Evolutionary conservation across 2,888 invertebrate genomes (phyloP).

Genomic region (Seira sanloemensis): DNA sequence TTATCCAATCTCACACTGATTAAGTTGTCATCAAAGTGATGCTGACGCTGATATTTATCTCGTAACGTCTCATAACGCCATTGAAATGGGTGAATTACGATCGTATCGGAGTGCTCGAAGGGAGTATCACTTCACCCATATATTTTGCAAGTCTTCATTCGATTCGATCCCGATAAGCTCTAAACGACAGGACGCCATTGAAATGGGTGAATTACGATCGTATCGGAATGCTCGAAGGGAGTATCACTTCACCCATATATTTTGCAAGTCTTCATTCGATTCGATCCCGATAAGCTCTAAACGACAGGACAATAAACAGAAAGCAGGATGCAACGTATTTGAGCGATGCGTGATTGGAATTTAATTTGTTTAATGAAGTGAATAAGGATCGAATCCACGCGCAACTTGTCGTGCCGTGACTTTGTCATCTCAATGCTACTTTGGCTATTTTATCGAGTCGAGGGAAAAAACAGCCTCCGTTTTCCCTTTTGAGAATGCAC

Average conservation of each 20-base stretch:
- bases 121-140: background rate
- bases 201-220: no score
- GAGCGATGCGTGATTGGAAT: constrained; percentile 1
- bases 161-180: background rate
- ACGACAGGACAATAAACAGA: background rate
- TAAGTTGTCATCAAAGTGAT: background rate
- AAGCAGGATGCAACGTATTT: background rate
- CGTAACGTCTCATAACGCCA: background rate
- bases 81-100: background rate
- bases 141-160: background rate
- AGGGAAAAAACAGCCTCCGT: background rate
- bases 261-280: background rate
- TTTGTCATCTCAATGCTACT: constrained; percentile 5
- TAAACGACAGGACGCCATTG: background rate
- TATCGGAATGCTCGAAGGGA: no score
- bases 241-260: background rate
- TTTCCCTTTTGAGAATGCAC: background rate
- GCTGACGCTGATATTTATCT: background rate
- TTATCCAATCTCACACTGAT: background rate
- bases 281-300: background rate
- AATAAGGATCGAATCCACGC: constrained; percentile 3
- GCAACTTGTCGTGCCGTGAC: background rate
- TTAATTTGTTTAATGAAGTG: background rate
- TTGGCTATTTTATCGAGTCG: background rate
- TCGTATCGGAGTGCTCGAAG: background rate